phyloP scores from a whole-genome alignment of 2,888 invertebrate genomes.

The Nowickia ferox region DNA sequence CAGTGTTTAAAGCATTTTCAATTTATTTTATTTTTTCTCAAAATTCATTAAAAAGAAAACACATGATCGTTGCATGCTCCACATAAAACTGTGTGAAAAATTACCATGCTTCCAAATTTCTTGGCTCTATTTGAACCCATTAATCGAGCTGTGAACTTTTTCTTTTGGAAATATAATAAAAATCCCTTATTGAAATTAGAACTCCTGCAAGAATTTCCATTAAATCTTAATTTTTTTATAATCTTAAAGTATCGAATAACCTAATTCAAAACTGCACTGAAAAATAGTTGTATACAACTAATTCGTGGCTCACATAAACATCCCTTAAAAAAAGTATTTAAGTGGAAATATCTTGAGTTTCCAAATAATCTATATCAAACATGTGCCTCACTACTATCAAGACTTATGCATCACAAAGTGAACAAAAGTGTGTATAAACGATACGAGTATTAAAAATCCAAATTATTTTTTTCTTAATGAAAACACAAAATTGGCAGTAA shows the following conservation, averaged over 20 bases:
- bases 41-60: no score
- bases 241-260: slow-evolving; percentile 38
- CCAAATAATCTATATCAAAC: slow-evolving; percentile 30
- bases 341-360: slow-evolving; percentile 26
- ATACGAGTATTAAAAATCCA: slow-evolving; percentile 17
- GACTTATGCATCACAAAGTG: background rate
- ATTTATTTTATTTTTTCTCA: no score
- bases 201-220: background rate
- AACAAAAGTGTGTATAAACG: background rate
- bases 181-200: background rate
- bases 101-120: no score
- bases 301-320: slow-evolving; percentile 1
- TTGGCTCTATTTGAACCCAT: no score
- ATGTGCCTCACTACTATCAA: slow-evolving; percentile 4
- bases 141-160: no score
- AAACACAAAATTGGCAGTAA: background rate
- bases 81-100: no score
- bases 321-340: slow-evolving; percentile 4
- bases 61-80: no score
- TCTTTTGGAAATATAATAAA: background rate
- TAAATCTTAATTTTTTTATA: background rate
- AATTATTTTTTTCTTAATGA: background rate
- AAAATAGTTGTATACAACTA: background rate
- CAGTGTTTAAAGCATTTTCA: no score
- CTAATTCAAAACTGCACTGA: background rate